These are phyloP conservation scores for Tetramorium alpestre DNA, from an alignment of 1,140 invertebrate species.

Conservation along the genomic window DNA sequence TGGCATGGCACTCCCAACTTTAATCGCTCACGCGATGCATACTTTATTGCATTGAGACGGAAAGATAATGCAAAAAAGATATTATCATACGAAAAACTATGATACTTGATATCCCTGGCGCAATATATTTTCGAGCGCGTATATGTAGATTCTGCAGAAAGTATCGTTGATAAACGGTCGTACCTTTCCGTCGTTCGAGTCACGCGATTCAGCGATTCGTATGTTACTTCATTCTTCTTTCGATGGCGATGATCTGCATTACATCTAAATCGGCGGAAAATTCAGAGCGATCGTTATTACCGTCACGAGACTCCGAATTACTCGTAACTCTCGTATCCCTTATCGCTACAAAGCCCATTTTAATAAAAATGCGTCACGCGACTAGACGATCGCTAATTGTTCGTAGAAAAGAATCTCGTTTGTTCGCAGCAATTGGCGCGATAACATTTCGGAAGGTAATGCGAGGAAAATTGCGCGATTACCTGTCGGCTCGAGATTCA, in stretches of 20 bases:
- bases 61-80: background rate
- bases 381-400: background rate
- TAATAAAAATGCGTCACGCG: background rate
- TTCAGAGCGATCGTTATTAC: background rate
- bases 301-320: background rate
- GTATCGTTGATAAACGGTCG: background rate
- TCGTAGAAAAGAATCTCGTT: background rate
- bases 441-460: background rate
- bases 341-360: background rate
- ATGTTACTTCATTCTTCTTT: background rate
- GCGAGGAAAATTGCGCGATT: background rate
- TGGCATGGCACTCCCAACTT: background rate
- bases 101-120: background rate
- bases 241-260: background rate
- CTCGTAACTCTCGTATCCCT: background rate
- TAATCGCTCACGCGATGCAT: slow-evolving; percentile 15
- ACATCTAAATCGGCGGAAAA: background rate
- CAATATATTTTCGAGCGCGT: background rate
- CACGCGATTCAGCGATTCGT: background rate
- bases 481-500: background rate
- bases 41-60: background rate
- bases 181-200: background rate
- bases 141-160: background rate
- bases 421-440: background rate
- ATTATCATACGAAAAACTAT: background rate